Evolutionary conservation across 2,113 vertebrate species (phyloP), one percentile per base, ranked within the genome.

Genomic region (Oncorhynchus clarkii): DNA sequence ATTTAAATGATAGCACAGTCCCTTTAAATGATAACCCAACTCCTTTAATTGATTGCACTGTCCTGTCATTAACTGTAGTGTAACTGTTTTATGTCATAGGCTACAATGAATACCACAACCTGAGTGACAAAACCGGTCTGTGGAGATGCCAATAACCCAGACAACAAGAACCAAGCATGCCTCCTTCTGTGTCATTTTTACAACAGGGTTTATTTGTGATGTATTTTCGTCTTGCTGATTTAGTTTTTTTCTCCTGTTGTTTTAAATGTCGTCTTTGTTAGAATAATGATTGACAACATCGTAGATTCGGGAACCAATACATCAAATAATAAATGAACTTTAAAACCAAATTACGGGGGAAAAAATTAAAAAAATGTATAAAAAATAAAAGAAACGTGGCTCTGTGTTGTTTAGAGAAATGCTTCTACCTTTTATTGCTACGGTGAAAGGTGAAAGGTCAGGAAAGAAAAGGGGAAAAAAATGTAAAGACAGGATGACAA

Each of bases 391-490:
- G 75, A 89, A 88, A 85, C 83, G 31, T 89, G 74, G 83, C 71
- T 90, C 71, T 88, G 87, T 87, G 76, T 88, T 89, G 80, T 90
- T 89, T 62, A 87, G 83, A 91, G 82, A 88, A 91, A 93, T 90
- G 81, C 79, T 81, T 89, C 86, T 87, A 82, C 64, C 80, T 90
- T 90, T 92, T 93, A 91, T 88, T 91, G 84, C 84, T 84, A 85
- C 59, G 73, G 80, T 82, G 71, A 83, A 89, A 88, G 82, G 39
- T 45, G 9, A 45, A 45, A 45, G 11, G 31, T 62, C 73, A 75
- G 31, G 70, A 75, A 88, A 80, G 81, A 87, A 74, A 81, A 81
- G n/a, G 76, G 59, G 84, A 2, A 27, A 73, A 27, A 67, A 74
- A n/a, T 3, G 0, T 11, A 85, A 79, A 65, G 82, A 90, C 85